A percentile compares a stretch with the other conserved stretches of the same genome.
phyloP scores from a whole-genome alignment of 1,140 invertebrate species.

The Drosophila novamexicana region DNA sequence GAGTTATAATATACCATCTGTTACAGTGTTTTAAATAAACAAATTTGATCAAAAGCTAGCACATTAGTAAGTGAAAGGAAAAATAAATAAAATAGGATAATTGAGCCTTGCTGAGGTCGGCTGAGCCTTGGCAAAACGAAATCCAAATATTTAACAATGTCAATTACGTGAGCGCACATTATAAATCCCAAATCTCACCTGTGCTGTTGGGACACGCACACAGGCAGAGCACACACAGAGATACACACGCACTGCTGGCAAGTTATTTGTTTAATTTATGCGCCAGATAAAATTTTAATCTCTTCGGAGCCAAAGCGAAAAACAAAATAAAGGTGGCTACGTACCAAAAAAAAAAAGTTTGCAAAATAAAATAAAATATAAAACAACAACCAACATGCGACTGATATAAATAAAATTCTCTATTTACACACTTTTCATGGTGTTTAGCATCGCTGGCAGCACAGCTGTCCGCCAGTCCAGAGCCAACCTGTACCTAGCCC shows the following conservation, averaged over 20 bases:
- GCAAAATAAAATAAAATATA: slow-evolving; percentile 42
- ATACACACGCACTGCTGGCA: slow-evolving; percentile 47
- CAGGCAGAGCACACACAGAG: slow-evolving; percentile 10
- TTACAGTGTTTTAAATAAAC: neutral
- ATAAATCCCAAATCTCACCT: slow-evolving; percentile 83
- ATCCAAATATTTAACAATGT: slow-evolving; percentile 83
- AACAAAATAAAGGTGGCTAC: slow-evolving; percentile 71
- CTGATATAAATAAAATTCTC: slow-evolving; percentile 78
- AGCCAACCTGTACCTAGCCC: slow-evolving; percentile 14
- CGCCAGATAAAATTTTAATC: slow-evolving; percentile 83
- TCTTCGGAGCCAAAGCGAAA: slow-evolving; percentile 69
- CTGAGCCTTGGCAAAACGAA: slow-evolving; percentile 37
- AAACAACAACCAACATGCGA: slow-evolving; percentile 45
- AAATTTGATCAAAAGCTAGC: neutral
- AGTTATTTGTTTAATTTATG: slow-evolving; percentile 83
- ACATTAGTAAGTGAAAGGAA: neutral
- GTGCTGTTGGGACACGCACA: slow-evolving; percentile 58
- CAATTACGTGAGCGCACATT: slow-evolving; percentile 82
- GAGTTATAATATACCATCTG: too few relatives aligned
- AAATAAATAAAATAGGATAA: slow-evolving; percentile 42
- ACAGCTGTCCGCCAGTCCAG: slow-evolving; percentile 4
- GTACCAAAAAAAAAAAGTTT: slow-evolving; percentile 30
- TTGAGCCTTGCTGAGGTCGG: slow-evolving; percentile 28
- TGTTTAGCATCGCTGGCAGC: slow-evolving; percentile 12
- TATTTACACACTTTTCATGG: slow-evolving; percentile 79